Conservation (phyloP, 2,888 invertebrate genomes). For the Acrobasis consociella region DNA sequence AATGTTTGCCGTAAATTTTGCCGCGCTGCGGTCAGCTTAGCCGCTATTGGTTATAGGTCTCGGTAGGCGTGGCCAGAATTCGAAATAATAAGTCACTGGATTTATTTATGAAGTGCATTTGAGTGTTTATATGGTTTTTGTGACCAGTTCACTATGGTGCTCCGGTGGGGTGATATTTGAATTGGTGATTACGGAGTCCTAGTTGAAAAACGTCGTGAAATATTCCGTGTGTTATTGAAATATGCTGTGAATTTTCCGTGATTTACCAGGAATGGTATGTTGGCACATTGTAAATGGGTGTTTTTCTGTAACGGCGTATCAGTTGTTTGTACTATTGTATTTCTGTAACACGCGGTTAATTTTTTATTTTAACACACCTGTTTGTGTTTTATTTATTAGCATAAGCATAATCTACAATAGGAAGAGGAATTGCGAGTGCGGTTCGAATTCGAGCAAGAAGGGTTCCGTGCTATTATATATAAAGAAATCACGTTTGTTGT, state of each 20-base stretch:
- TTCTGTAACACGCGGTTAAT: too few relatives aligned
- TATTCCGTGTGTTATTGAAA: conserved; percentile 23
- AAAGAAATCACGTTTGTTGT: too few relatives aligned
- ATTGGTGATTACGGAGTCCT: conserved; percentile 51
- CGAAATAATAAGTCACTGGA: conserved; percentile 56
- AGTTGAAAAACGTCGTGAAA: conserved; percentile 30
- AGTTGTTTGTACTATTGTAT: neutral
- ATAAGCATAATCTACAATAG: too few relatives aligned
- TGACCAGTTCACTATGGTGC: conserved; percentile 46
- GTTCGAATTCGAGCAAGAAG: too few relatives aligned
- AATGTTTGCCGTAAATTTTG: conserved; percentile 76
- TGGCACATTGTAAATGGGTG: neutral
- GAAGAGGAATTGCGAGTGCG: too few relatives aligned
- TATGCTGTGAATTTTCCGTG: conserved; percentile 4
- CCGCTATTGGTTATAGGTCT: conserved; percentile 56
- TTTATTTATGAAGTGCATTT: conserved; percentile 79
- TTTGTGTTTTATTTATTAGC: too few relatives aligned
- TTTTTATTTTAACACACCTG: too few relatives aligned
- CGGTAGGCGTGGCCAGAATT: conserved; percentile 66
- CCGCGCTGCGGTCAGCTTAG: conserved; percentile 51
- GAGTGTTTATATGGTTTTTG: conserved; percentile 53
- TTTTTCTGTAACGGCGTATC: neutral
- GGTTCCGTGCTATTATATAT: too few relatives aligned
- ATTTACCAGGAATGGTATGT: conserved; percentile 7
- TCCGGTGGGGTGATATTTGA: conserved; percentile 57